Evolutionary conservation across 2,113 vertebrate species (phyloP).

Genomic region (Amblyopsis rosae): DNA sequence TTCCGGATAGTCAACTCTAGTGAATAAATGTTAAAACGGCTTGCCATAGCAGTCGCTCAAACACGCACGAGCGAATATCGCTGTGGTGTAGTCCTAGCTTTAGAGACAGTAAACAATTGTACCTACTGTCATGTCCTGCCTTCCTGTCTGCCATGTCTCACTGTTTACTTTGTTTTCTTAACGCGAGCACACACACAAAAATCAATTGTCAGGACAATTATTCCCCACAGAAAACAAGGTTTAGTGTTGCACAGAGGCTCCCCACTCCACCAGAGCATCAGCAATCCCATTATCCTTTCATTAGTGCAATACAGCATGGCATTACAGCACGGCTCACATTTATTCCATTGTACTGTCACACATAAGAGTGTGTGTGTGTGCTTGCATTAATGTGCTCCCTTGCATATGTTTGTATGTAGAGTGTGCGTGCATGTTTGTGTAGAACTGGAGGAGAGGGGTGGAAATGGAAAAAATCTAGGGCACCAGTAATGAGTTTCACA

Average conservation of each 20-base stretch:
- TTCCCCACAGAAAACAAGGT: conserved; percentile 28
- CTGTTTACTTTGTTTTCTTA: neutral
- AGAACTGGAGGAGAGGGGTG: conserved; percentile 19
- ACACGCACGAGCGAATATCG: too few species aligned
- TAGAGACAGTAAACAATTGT: neutral
- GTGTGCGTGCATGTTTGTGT: conserved; percentile 12
- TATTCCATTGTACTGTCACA: conserved; percentile 7
- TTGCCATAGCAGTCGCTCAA: too few species aligned
- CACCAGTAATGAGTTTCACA: conserved; percentile 57
- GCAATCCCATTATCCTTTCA: conserved; percentile 33
- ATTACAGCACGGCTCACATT: conserved; percentile 2
- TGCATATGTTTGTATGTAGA: neutral
- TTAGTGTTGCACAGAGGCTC: conserved; percentile 10
- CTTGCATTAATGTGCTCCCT: neutral
- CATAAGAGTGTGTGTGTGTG: neutral
- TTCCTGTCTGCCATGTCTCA: neutral
- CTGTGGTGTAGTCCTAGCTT: too few species aligned
- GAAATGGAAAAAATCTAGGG: conserved; percentile 57
- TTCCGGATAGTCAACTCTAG: too few species aligned
- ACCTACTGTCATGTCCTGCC: neutral
- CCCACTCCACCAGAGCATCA: conserved; percentile 23
- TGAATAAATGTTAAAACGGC: too few species aligned
- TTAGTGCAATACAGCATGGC: conserved; percentile 8
- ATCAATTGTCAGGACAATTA: conserved; percentile 46
- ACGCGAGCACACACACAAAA: neutral